Base-by-base conservation (phyloP, 1,140 invertebrate species). In the Stegodyphus dumicola region DNA sequence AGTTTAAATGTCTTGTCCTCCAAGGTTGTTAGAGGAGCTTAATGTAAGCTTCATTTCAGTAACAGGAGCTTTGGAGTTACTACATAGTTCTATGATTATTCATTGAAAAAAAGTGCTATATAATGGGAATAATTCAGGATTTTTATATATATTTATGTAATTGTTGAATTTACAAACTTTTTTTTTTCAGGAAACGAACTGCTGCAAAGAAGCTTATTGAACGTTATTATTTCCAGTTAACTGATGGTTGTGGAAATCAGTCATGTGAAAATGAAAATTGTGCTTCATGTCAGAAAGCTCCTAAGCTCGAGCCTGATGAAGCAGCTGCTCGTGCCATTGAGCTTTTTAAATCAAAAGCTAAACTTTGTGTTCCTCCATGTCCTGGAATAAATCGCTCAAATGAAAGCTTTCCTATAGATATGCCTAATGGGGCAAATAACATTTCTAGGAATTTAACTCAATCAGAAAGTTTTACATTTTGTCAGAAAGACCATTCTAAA, bases 181-280 rank as follows among this genome's bases (percentile, higher is more conserved):
- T 73, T 81, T 73, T 87, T 86, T 87, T 11, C 86, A 91, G 90
- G 95, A 97, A 97, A 92, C 93, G 96, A 88, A 94, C 95, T 87
- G 95, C 95, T 87, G 96, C 95, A 48, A 95, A 94, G 90, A 95
- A 96, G 90, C 91, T 97, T 67, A 97, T 98, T 86, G 95, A 97
- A 90, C 93, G 95, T 88, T 98, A 97, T 91, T 98, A 97, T 90
- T 96, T 96, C 91, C 96, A 97, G 91, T 91, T 98, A 79, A 94
- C 94, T 13, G 94, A 97, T 90, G 96, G 96, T 85, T 98, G 96
- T 92, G 96, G 96, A 7, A 95, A 97, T 90, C 91, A 93, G 9
- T 92, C 93, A 78, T 98, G 96, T 91, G 92, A 93, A 87, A 98
- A 98, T 92, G 92, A 93, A 89, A 92, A 95, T 90, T 98, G 96